A percentile compares a stretch with the other conserved stretches of the same genome.
These are phyloP conservation scores for Strigamia crassipes DNA, from an alignment of 2,888 invertebrate species.

Conservation along the genomic window DNA sequence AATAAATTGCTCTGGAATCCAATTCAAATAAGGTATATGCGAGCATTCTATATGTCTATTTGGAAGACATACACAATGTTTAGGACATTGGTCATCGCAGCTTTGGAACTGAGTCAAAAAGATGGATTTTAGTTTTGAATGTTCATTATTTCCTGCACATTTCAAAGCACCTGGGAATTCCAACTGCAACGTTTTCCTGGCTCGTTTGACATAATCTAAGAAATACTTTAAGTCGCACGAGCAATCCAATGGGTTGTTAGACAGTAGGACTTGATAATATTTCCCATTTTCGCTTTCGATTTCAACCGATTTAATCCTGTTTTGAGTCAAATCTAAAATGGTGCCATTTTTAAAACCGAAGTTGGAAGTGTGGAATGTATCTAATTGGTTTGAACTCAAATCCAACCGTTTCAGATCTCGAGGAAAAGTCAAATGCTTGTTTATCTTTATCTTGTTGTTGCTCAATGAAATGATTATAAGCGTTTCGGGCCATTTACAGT, in stretches of 20 bases:
- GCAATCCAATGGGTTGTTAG: constrained; percentile 67
- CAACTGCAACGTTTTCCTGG: background rate
- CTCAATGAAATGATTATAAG: background rate
- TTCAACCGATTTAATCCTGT: constrained; percentile 50
- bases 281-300: constrained; percentile 59
- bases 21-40: background rate
- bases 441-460: background rate
- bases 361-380: constrained; percentile 60
- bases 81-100: background rate
- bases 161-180: constrained; percentile 57
- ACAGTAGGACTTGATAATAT: constrained; percentile 54
- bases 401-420: constrained; percentile 62
- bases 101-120: background rate
- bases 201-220: constrained; percentile 61
- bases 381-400: constrained; percentile 64
- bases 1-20: too few species aligned
- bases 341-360: constrained; percentile 54
- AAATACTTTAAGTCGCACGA: constrained; percentile 66
- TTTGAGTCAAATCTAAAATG: background rate
- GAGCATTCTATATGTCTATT: background rate
- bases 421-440: background rate
- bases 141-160: constrained; percentile 55
- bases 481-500: background rate
- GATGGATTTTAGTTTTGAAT: background rate
- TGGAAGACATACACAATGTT: background rate